Percentiles rank a stretch among this genome's conserved stretches.
phyloP scores from a whole-genome alignment of 2,113 vertebrate species.

The Phaetusa simplex region DNA sequence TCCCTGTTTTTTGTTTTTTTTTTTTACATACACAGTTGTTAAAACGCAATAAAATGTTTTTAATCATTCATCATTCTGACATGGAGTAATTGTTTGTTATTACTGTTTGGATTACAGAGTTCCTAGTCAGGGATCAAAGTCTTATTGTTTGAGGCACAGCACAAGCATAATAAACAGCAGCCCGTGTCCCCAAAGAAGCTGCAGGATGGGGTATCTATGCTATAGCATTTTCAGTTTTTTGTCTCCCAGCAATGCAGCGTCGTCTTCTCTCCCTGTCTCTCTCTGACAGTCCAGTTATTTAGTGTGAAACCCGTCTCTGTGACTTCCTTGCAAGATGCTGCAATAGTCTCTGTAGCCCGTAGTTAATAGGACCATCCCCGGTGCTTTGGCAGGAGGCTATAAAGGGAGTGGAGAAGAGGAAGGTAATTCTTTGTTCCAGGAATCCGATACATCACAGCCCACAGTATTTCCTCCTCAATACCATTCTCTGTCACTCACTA shows the following conservation, averaged over 20 bases:
- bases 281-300: not conserved
- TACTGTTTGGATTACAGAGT: not conserved
- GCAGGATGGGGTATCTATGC: not conserved
- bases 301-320: not conserved
- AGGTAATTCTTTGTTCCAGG: constrained; percentile 46
- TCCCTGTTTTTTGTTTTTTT: not conserved
- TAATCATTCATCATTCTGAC: constrained; percentile 47
- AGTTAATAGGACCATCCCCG: not conserved
- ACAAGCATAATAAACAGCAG: not conserved
- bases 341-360: not conserved
- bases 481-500: constrained; percentile 29
- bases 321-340: not conserved
- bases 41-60: constrained; percentile 63
- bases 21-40: constrained; percentile 27
- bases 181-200: not conserved
- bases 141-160: not conserved
- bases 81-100: constrained; percentile 30
- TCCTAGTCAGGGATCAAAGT: not conserved
- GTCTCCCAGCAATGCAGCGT: not conserved
- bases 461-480: constrained; percentile 24
- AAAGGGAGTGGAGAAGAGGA: not conserved
- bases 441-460: not conserved
- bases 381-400: not conserved
- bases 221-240: not conserved
- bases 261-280: not conserved